Evolutionary conservation across 2,113 vertebrate species (phyloP).

Genomic region (Archocentrus centrarchus): DNA sequence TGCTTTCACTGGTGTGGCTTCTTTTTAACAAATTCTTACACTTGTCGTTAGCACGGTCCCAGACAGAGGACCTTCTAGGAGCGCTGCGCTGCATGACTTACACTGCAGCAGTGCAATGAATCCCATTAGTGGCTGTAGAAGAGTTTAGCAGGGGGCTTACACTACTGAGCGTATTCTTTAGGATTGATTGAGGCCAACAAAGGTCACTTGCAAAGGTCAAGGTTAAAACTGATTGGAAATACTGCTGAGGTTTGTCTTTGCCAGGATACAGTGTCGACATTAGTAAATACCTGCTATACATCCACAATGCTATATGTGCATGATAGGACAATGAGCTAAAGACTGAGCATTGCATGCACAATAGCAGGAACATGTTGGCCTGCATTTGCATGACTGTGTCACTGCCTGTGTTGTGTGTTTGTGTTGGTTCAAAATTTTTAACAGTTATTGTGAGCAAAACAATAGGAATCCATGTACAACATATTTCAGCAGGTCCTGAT

Average conservation of each 20-base stretch:
- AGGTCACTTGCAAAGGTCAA: conserved; percentile 35
- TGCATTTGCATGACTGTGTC: background rate
- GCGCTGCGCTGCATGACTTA: conserved; percentile 53
- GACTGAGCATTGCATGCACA: background rate
- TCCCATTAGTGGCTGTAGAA: conserved; percentile 73
- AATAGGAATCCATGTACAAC: background rate
- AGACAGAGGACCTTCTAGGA: conserved; percentile 8
- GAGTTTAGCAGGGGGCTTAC: conserved; percentile 74
- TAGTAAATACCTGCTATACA: background rate
- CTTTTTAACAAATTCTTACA: background rate
- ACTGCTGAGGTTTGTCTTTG: conserved; percentile 24
- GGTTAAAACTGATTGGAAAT: conserved; percentile 57
- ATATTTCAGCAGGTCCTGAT: background rate
- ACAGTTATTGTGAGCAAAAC: background rate
- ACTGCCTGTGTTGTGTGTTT: too few species aligned
- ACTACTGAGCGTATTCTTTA: conserved; percentile 46
- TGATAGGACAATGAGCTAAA: background rate
- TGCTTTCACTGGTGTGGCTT: background rate
- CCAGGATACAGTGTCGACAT: background rate
- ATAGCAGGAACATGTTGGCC: background rate
- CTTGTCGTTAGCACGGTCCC: background rate
- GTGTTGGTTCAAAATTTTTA: background rate
- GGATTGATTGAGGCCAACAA: conserved; percentile 44
- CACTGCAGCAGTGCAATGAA: conserved; percentile 43
- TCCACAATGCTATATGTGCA: background rate